Base-by-base conservation (phyloP, 2,888 invertebrate species). In the Norana najaformis region DNA sequence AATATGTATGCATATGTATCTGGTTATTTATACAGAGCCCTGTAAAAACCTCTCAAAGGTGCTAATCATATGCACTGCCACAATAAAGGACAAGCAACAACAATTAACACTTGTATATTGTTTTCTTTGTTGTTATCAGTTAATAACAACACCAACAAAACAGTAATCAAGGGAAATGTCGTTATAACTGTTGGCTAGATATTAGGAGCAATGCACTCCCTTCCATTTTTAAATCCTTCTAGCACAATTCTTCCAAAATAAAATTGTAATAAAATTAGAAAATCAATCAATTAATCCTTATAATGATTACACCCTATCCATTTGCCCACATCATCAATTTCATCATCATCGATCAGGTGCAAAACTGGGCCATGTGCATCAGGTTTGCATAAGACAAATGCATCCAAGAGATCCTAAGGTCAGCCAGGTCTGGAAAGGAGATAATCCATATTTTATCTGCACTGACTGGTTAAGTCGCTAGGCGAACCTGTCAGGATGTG, bases 391-490 rank as follows among this genome's bases (percentile, higher is more conserved):
- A 69, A 69, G n/a, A 11, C 8, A n/a, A 69, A 30, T 8, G 69
- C 1, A 13, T 69, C 30, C n/a, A 11, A n/a, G 69, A 69, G 69
- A 69, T 30, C 69, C 30, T 69, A 69, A 69, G 69, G 69, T 69
- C 69, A 11, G 30, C 69, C 30, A 69, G 69, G 69, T 69, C 69
- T 69, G 8, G 69, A 69, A 69, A 69, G 69, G 30, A 69, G 69
- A 69, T 69, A 69, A 69, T 69, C 69, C 69, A 69, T 69, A 69
- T 69, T 69, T 69, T 69, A 69, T 69, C 69, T 69, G 69, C 69
- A 69, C 69, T 69, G 69, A 69, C 69, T 8, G 69, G 69, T 69
- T 69, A 69, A 69, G 69, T 69, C 69, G 69, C 69, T 69, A 30
- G 1, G 30, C 69, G 69, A n/a, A 69, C 69, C 69, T n/a, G 69